Conservation (phyloP, 2,888 invertebrate genomes). For the Chymomyza amoena region DNA sequence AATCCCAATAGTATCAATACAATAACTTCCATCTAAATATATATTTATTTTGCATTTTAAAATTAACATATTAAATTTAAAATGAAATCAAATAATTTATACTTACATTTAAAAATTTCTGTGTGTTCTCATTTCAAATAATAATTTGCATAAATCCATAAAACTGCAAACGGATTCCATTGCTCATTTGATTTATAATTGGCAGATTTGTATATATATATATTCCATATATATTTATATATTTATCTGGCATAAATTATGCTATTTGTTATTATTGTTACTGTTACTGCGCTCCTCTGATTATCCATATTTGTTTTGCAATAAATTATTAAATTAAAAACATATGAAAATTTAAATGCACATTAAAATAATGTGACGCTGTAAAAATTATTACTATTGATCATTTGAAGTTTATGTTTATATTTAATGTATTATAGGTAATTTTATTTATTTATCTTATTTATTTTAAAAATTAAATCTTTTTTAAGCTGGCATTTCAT, state of each 20-base stretch:
- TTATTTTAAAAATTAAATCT: not conserved
- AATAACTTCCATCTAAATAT: not conserved
- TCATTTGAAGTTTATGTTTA: not conserved
- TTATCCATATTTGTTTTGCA: conserved; percentile 10
- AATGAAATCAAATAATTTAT: not conserved
- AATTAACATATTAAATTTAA: not conserved
- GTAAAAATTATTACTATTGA: not conserved
- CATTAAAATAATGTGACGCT: not conserved
- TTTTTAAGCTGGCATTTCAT: not conserved
- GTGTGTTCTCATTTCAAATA: not conserved
- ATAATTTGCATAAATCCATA: conserved; percentile 53
- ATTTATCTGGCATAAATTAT: conserved; percentile 35
- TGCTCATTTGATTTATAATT: conserved; percentile 44
- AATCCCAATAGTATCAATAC: not conserved
- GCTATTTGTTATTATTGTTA: conserved; percentile 37
- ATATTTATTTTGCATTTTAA: not conserved
- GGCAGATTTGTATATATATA: conserved; percentile 10
- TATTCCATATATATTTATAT: not conserved
- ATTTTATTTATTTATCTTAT: not conserved
- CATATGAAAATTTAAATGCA: not conserved
- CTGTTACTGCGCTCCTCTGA: not conserved
- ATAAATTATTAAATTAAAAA: not conserved
- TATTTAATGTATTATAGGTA: conserved; percentile 6
- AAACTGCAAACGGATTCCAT: conserved; percentile 27
- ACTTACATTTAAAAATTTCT: conserved; percentile 13